Percentiles rank a stretch among this genome's conserved stretches.
These are phyloP conservation scores for Chionoecetes opilio DNA, from an alignment of 1,140 invertebrate species.

Conservation along the genomic window DNA sequence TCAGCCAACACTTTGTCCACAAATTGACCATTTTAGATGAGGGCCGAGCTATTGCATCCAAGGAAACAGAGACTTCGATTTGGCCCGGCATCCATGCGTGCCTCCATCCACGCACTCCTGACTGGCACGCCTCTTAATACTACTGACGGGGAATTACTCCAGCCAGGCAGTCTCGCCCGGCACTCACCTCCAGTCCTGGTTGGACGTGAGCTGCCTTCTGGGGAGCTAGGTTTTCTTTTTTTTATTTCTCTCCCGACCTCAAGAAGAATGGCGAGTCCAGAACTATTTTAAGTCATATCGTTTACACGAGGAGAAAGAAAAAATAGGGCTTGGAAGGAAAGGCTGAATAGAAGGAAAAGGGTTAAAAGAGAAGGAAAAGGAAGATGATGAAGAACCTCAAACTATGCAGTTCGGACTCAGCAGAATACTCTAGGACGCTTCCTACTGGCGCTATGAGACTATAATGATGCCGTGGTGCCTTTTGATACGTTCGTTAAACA, in stretches of 20 bases:
- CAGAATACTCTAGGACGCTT: too few relatives aligned
- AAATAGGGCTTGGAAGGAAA: background rate
- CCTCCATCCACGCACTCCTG: background rate
- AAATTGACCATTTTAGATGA: background rate
- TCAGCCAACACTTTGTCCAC: background rate
- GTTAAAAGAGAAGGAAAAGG: background rate
- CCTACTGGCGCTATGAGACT: too few relatives aligned
- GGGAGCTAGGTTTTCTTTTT: background rate
- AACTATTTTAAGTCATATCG: background rate
- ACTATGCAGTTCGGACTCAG: too few relatives aligned
- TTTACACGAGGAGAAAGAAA: background rate
- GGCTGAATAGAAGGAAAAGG: background rate
- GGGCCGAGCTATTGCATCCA: constrained; percentile 4
- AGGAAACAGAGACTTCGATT: constrained; percentile 18
- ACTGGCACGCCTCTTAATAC: constrained; percentile 18
- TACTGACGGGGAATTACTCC: constrained; percentile 25
- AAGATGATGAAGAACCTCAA: too few relatives aligned
- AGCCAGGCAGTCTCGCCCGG: background rate
- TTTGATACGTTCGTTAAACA: too few relatives aligned
- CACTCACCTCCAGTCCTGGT: background rate
- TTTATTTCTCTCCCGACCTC: background rate
- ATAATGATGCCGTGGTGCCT: too few relatives aligned
- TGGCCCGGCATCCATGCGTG: background rate
- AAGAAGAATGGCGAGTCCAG: background rate
- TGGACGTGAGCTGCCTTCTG: background rate